Conservation (phyloP, 2,113 vertebrate genomes). For the Acanthisitta chloris region DNA sequence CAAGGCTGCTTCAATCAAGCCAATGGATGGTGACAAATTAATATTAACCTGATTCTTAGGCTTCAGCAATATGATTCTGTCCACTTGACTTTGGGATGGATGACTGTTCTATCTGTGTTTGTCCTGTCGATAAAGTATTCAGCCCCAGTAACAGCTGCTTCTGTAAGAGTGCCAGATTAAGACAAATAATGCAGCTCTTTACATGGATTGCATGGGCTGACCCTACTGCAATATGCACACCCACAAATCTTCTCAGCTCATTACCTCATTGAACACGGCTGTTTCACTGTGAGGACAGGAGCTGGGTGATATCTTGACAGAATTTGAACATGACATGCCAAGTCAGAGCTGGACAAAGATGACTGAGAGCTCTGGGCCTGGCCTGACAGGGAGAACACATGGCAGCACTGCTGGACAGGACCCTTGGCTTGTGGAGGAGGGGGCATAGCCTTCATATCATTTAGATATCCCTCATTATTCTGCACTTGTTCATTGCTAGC, state of each 20-base stretch:
- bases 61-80: background rate
- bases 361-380: background rate
- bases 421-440: background rate
- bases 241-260: constrained; percentile 52
- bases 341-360: background rate
- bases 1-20: background rate
- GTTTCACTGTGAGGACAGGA: background rate
- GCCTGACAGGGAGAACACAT: background rate
- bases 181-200: constrained; percentile 50
- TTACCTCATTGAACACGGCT: constrained; percentile 11
- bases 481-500: background rate
- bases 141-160: constrained; percentile 30
- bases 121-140: background rate
- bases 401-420: background rate
- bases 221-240: constrained; percentile 22
- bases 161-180: constrained; percentile 6
- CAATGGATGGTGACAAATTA: background rate
- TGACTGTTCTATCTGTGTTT: constrained; percentile 1
- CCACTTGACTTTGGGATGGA: constrained; percentile 2
- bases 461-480: background rate
- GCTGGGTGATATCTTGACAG: background rate
- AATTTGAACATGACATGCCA: background rate
- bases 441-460: background rate
- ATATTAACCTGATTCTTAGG: background rate
- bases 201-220: constrained; percentile 18